Conservation (phyloP, 2,888 invertebrate genomes). For the Peribatodes rhomboidaria region DNA sequence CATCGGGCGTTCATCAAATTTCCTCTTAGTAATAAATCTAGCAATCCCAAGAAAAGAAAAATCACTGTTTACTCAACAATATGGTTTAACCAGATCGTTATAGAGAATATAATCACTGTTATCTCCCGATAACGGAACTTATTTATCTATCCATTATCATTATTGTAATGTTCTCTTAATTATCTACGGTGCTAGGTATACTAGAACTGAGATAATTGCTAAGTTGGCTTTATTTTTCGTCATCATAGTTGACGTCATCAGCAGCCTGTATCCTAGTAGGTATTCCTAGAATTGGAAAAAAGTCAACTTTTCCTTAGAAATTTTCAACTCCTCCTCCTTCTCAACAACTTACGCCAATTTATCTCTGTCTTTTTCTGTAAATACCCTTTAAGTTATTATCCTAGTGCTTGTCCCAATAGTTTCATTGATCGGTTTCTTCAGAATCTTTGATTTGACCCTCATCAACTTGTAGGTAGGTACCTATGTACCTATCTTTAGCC, state of each 20-base stretch:
- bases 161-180: conserved; percentile 6
- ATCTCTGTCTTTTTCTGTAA: no score
- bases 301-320: no score
- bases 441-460: background rate
- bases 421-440: no score
- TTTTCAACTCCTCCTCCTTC: no score
- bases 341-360: no score
- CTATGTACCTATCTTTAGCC: background rate
- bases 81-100: background rate
- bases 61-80: background rate
- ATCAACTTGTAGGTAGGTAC: background rate
- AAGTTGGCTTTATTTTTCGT: background rate
- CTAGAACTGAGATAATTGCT: background rate
- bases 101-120: background rate
- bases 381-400: no score
- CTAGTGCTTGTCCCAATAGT: no score
- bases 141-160: conserved; percentile 5
- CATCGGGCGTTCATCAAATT: background rate
- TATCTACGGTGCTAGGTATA: background rate
- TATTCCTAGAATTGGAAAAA: no score
- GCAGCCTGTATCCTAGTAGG: no score
- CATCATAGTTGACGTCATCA: background rate
- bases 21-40: background rate
- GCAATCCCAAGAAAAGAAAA: background rate
- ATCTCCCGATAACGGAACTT: conserved; percentile 10